Evolutionary conservation across 2,888 invertebrate species (phyloP), one percentile per base, ranked within the genome.

Genomic region (Aethes cnicana): DNA sequence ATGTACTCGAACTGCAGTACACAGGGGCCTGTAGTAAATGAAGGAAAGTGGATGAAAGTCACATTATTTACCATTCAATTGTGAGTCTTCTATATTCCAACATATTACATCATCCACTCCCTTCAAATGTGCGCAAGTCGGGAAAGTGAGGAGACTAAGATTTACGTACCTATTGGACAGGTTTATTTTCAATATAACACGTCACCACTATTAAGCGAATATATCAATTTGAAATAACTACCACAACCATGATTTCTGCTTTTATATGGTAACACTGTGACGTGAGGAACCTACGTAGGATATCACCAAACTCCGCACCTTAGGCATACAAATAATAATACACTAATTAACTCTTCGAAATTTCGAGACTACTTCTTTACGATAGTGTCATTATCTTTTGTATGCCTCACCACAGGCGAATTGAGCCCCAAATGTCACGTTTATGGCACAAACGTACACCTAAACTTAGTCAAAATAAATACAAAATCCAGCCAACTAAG

Each of bases 201-300:
- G 81, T 65, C 85, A 80, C 78, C 64, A 69, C 77, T 81, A 79
- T 73, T 63, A 77, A 69, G 76, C 78, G 77, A 77, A 78, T 81
- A 83, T 82, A 84, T 79, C 77, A 84, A 84, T 86, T 85, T 86
- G 77, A 81, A 83, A 79, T 84, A 86, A 78, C 88, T 89, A 89
- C 84, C 88, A 89, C 88, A 89, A 89, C 88, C 88, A 84, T 87
- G 75, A 75, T 81, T 84, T 82, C 80, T 72, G 82, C 79, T 77
- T 82, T 74, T 58, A 71, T 67, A 74, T 77, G 85, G 83, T 79
- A 85, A 84, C 74, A 68, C 79, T 85, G 63, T 42, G 54, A 57
- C 58, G 78, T 72, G 55, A 57, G 65, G 62, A 62, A 59, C 59
- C 77, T 81, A 77, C 62, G 63, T 63, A 55, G 69, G 69, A 49